Conservation (phyloP, 92 coral and sea anemone species). For the Heliopora coerulea region DNA sequence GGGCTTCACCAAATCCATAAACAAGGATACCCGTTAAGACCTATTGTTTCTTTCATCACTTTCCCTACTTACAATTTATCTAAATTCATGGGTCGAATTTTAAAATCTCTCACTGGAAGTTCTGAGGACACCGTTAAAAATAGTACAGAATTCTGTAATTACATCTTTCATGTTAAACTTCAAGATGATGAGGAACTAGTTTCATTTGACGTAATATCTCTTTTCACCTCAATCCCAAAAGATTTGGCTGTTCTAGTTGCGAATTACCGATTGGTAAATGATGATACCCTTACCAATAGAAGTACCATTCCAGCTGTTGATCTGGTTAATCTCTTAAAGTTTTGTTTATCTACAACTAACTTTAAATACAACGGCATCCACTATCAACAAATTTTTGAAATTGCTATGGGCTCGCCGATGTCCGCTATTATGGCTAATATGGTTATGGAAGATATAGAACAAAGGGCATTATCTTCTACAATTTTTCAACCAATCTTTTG, state of each 20-base stretch:
- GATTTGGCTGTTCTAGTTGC: slow-evolving; percentile 11
- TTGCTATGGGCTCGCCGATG: no score
- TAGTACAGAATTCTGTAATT: slow-evolving; percentile 14
- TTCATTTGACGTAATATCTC: slow-evolving; percentile 47
- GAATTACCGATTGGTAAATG: not conserved
- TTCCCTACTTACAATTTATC: slow-evolving; percentile 41
- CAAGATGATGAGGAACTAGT: slow-evolving; percentile 45
- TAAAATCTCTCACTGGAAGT: slow-evolving; percentile 28
- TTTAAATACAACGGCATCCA: no score
- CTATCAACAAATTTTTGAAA: no score
- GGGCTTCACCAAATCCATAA: slow-evolving; percentile 42
- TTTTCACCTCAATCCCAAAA: slow-evolving; percentile 49
- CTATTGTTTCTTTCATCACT: slow-evolving; percentile 33
- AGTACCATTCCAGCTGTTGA: no score
- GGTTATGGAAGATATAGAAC: no score
- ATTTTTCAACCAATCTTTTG: no score
- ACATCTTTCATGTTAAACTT: not conserved
- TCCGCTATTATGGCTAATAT: no score
- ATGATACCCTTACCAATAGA: no score
- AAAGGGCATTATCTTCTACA: no score
- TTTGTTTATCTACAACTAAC: no score
- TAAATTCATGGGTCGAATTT: slow-evolving; percentile 13
- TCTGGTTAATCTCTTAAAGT: no score
- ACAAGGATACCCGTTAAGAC: slow-evolving; percentile 27
- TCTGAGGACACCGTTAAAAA: slow-evolving; percentile 40